Percentiles rank a stretch among this genome's conserved stretches.
phyloP scores from a whole-genome alignment of 2,113 vertebrate species.

The Ailuropoda melanoleuca region DNA sequence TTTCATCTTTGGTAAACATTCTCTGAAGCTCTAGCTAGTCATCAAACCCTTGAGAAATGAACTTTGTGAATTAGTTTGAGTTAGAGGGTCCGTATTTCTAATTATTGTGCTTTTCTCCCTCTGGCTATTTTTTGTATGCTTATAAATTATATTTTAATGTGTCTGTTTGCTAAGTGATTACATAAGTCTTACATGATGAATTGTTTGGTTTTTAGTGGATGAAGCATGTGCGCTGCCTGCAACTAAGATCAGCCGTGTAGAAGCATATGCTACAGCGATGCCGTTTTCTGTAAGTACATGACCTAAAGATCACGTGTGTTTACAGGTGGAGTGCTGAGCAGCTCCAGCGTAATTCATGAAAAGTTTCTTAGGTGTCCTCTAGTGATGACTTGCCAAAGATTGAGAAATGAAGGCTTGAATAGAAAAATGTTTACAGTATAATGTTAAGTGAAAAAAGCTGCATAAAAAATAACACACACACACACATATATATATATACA shows the following conservation, averaged over 20 bases:
- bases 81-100: conserved; percentile 6
- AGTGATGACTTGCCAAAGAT: background rate
- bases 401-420: background rate
- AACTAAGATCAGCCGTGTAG: conserved; percentile 77
- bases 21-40: conserved; percentile 31
- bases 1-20: conserved; percentile 47
- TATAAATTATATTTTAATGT: conserved; percentile 52
- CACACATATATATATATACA: background rate
- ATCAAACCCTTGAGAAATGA: conserved; percentile 19
- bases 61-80: conserved; percentile 13
- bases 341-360: background rate
- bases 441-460: conserved; percentile 21
- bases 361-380: background rate
- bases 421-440: conserved; percentile 11
- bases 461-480: background rate
- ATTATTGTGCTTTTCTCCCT: background rate
- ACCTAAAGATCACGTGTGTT: background rate
- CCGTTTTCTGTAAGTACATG: conserved; percentile 84
- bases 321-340: background rate
- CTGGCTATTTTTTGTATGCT: background rate
- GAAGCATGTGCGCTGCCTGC: conserved; percentile 79
- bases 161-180: background rate
- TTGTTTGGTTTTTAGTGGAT: conserved; percentile 80
- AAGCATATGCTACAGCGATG: conserved; percentile 68
- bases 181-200: conserved; percentile 18